A percentile compares a stretch with the other conserved stretches of the same genome.
Conservation (phyloP, 1,140 invertebrate genomes). For the Leptopilina clavipes region DNA sequence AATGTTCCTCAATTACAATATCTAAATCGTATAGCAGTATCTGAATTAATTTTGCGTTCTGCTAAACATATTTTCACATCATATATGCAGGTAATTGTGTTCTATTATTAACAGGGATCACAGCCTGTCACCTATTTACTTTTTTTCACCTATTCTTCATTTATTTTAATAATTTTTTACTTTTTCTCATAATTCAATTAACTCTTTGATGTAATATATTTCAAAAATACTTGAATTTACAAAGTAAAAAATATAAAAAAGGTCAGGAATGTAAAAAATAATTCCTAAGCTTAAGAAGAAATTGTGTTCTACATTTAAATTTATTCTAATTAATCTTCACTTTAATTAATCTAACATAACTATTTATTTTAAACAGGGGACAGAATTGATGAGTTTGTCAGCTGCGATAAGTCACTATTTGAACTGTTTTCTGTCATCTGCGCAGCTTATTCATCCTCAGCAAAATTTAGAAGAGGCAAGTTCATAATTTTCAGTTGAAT, state of each 20-base stretch:
- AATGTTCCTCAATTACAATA: constrained; percentile 90
- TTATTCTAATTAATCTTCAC: neutral
- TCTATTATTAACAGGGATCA: too few relatives aligned
- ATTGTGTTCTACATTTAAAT: too few relatives aligned
- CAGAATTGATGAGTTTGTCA: constrained; percentile 92
- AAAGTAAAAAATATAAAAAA: too few relatives aligned
- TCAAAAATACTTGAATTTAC: too few relatives aligned
- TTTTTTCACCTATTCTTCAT: too few relatives aligned
- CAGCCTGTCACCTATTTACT: neutral
- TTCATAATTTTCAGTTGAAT: constrained; percentile 38
- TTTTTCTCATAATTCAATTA: too few relatives aligned
- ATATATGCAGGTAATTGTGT: constrained; percentile 85
- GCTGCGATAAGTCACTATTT: constrained; percentile 95
- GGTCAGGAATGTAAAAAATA: too few relatives aligned
- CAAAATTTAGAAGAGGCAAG: constrained; percentile 81
- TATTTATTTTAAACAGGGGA: constrained; percentile 73
- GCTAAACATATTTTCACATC: constrained; percentile 95
- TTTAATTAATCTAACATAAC: neutral
- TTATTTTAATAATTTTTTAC: too few relatives aligned
- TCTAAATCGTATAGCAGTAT: constrained; percentile 89
- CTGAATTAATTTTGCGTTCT: constrained; percentile 89
- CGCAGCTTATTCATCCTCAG: constrained; percentile 78
- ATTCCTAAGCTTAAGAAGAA: too few relatives aligned
- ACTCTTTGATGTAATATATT: too few relatives aligned
- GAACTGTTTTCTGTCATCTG: constrained; percentile 92